Evolutionary conservation across 2,888 invertebrate genomes (phyloP).

Genomic region (Lasioglossum villosulum): DNA sequence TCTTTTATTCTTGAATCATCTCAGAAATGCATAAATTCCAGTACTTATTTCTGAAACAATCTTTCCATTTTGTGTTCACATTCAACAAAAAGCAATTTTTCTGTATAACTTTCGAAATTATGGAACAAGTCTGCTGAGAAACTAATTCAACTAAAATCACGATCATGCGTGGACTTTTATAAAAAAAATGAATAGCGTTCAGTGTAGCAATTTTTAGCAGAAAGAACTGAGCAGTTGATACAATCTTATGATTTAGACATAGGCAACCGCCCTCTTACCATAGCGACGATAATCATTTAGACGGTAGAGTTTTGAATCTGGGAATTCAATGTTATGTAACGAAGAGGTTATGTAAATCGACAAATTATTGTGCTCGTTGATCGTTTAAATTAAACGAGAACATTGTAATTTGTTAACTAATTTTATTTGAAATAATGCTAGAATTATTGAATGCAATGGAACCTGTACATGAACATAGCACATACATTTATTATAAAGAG

Average conservation of each 20-base stretch:
- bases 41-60: too few relatives aligned
- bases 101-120: too few relatives aligned
- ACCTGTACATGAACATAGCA: slow-evolving; percentile 2
- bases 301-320: neutral
- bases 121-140: too few relatives aligned
- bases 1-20: too few relatives aligned
- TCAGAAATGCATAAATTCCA: too few relatives aligned
- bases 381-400: neutral
- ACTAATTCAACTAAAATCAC: too few relatives aligned
- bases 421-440: slow-evolving; percentile 5
- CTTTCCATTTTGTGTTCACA: too few relatives aligned
- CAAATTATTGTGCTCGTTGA: neutral
- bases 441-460: neutral
- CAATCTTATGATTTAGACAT: neutral
- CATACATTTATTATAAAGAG: slow-evolving; percentile 43
- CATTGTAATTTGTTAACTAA: neutral
- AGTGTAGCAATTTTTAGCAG: too few relatives aligned
- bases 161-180: too few relatives aligned
- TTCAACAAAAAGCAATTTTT: too few relatives aligned
- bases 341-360: neutral
- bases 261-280: neutral
- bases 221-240: too few relatives aligned
- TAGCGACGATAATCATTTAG: neutral
- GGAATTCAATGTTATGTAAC: neutral
- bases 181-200: too few relatives aligned